phyloP scores from a whole-genome alignment of 2,888 invertebrate genomes.

The Pantelozetes paolii region DNA sequence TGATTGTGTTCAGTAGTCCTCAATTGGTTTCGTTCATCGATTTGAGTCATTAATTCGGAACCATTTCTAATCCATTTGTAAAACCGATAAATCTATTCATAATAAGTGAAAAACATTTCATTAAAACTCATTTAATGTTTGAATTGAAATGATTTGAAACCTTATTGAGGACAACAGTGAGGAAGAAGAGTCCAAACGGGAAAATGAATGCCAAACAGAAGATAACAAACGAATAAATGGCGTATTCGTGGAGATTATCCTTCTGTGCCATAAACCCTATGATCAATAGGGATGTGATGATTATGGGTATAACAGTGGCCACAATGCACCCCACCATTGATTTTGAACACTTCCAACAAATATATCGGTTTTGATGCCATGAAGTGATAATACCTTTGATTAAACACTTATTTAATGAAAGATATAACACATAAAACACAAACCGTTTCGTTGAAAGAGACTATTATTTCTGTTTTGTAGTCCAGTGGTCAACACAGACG shows the following conservation, averaged over 20 bases:
- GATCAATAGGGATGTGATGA: constrained; percentile 37
- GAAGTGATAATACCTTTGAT: not conserved
- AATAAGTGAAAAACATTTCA: not conserved
- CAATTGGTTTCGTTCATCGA: not conserved
- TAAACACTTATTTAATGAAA: not conserved
- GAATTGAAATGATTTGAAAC: no score
- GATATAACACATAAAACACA: not conserved
- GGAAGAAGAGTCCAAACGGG: constrained; percentile 41
- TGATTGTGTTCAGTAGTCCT: not conserved
- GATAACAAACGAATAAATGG: constrained; percentile 42
- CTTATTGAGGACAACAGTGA: constrained; percentile 39
- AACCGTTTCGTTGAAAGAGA: not conserved
- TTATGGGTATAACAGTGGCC: constrained; percentile 36
- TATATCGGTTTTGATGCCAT: not conserved
- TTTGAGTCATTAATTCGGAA: not conserved
- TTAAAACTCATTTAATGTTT: no score
- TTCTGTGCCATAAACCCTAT: constrained; percentile 38
- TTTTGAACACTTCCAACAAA: constrained; percentile 28
- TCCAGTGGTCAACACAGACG: not conserved
- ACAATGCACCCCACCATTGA: constrained; percentile 33
- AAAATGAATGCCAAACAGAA: constrained; percentile 42
- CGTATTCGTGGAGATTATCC: constrained; percentile 40
- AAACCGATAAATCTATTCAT: not conserved
- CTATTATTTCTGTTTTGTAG: not conserved
- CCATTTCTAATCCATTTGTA: not conserved